These are phyloP conservation scores for Urocitellus parryii DNA, from an alignment of 2,113 vertebrate genomes.

Conservation along the genomic window DNA sequence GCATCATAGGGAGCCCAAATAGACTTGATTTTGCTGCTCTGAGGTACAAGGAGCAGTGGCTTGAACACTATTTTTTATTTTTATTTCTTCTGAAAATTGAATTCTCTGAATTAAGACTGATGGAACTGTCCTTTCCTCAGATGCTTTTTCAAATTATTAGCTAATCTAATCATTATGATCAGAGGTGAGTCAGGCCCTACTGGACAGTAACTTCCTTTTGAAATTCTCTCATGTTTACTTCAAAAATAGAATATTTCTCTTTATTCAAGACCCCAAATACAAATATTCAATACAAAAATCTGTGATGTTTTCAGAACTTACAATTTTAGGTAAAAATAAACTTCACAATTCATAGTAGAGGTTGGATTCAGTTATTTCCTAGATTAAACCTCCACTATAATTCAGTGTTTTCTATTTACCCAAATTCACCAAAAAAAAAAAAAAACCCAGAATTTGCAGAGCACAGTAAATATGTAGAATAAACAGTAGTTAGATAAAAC, in stretches of 20 bases:
- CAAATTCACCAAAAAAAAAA: conserved; percentile 43
- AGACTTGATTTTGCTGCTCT: neutral
- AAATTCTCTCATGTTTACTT: neutral
- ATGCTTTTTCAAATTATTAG: neutral
- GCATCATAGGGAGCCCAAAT: neutral
- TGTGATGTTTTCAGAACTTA: neutral
- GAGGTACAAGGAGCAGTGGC: neutral
- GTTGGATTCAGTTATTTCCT: conserved; percentile 7
- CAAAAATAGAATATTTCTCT: neutral
- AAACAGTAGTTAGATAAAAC: conserved; percentile 44
- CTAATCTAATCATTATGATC: neutral
- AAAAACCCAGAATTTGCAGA: neutral
- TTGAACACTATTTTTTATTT: neutral
- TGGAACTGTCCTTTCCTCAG: neutral
- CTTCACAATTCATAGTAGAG: neutral
- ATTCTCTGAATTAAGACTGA: conserved; percentile 35
- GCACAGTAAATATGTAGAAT: neutral
- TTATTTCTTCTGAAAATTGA: conserved; percentile 47
- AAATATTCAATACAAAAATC: neutral
- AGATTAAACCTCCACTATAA: neutral
- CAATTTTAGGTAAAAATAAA: neutral
- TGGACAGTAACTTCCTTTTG: neutral
- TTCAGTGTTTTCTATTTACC: conserved; percentile 30
- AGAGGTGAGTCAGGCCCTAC: neutral
- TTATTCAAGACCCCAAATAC: neutral